Evolutionary conservation across 2,888 invertebrate species (phyloP), one percentile per base, ranked within the genome.

Genomic region (Phaedon cochleariae): DNA sequence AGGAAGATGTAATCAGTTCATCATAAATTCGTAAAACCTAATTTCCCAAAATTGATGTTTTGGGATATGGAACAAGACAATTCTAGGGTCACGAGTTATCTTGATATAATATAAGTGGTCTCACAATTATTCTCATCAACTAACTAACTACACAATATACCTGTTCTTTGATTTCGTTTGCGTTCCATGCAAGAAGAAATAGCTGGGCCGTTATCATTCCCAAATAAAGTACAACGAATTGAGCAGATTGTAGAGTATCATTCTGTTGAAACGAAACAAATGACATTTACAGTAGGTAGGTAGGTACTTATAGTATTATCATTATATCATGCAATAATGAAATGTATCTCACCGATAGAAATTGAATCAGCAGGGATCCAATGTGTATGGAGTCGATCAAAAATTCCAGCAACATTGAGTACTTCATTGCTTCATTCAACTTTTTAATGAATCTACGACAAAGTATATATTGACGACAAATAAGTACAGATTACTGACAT

Each of bases 141-240:
- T 26, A 26, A 26, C 26, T 5, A 26, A 7, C 3, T 26, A 5
- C 3, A 34, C 1, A 5, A 55, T 12, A 63, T 67, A 77, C 78
- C 62, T 77, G 73, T 10, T 75, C 51, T 54, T 72, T 72, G 48
- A 78, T 74, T 72, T 78, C 77, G 59, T 78, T 78, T 7, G 75
- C 76, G 48, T 72, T 71, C 77, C 76, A 77, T 64, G 76, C 76
- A 45, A 78, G 68, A 12, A 75, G 54, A 61, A 77, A 75, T 48
- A 78, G 68, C 65, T 78, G 78, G 2, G 69, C 51, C 0, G 73
- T 62, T 67, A 76, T 69, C 48, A 68, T 49, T 45, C 41, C 41
- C 12, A 63, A 26, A 57, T 66, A 63, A 3, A 41, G 15, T 7
- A 7, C 26, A 26, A 7, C 7, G 26, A 7, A 26, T 26, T 7